Evolutionary conservation across 2,888 invertebrate species (phyloP).

Genomic region (Agonopterix alstromeriana): DNA sequence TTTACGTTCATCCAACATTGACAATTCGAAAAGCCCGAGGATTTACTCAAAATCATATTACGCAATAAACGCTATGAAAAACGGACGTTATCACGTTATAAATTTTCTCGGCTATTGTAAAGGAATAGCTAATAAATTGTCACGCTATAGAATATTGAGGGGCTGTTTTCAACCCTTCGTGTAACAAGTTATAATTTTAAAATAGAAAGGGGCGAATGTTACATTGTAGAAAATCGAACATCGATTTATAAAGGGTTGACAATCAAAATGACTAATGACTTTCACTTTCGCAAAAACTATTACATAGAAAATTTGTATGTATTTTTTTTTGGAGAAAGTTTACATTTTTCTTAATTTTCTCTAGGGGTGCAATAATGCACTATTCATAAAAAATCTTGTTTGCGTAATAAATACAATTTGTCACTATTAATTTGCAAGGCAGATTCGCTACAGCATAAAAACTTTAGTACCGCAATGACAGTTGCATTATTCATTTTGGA

Average conservation of each 20-base stretch:
- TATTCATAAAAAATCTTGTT: no score
- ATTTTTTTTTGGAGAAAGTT: no score
- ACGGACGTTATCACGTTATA: slow-evolving; percentile 66
- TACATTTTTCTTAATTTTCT: no score
- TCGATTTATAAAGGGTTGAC: neutral
- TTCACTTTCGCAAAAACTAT: no score
- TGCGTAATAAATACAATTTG: no score
- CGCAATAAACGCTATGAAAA: slow-evolving; percentile 44
- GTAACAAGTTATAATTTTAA: neutral
- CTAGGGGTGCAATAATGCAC: no score
- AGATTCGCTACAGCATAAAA: no score
- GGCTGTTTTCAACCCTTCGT: slow-evolving; percentile 19
- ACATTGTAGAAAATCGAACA: slow-evolving; percentile 3
- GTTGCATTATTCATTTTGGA: no score
- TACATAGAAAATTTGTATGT: no score
- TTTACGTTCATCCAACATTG: slow-evolving; percentile 12
- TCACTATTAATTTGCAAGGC: no score
- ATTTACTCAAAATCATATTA: slow-evolving; percentile 11
- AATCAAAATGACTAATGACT: no score
- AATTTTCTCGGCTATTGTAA: slow-evolving; percentile 59
- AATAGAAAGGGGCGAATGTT: neutral
- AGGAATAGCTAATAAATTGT: slow-evolving; percentile 69
- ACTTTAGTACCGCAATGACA: no score
- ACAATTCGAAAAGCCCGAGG: slow-evolving; percentile 6
- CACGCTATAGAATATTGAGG: slow-evolving; percentile 33